Base-by-base conservation (phyloP, 2,888 invertebrate genomes). In the Hanleya hanleyi region DNA sequence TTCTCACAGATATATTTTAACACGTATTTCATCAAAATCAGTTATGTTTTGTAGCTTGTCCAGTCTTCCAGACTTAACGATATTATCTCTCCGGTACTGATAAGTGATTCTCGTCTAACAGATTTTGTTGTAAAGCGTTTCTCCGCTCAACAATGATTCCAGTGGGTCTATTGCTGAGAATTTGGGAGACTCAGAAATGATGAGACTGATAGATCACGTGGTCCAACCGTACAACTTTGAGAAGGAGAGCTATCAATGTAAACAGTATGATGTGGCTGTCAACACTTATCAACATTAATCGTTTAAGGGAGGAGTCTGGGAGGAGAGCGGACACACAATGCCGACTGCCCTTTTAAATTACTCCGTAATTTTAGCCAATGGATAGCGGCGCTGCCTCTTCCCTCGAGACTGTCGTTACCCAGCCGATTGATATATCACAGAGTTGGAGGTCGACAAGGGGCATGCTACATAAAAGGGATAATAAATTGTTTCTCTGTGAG, bases 341-440 rank as follows among this genome's bases (percentile, higher is more conserved):
- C 57, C 29, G 26, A 2, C 57, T 57, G 22, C 29, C 57, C 57
- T 29, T 57, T 57, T 57, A 57, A 57, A 57, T 57, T 51, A 22
- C 57, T 32, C 26, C 22, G 26, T 57, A 57, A 57, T 57, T 57
- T 57, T 32, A 22, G 29, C 57, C 57, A 57, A 57, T 57, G 29
- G 32, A 22, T 57, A 32, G 29, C 22, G 57, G 29, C 26, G 32
- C 15, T 15, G 32, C 22, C 32, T 32, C 26, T 57, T 57, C 57
- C 57, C 57, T 22, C 32, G 57, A 29, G 57, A 15, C 57, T 57
- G 57, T 57, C 29, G 57, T 57, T 57, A 22, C 57, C 29, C 57
- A 57, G 57, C 57, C 57, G 57, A 57, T 57, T 57, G 57, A 57
- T 57, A 57, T 57, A 57, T 57, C 57, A 57, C 57, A 57, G 7